These are phyloP conservation scores for Naja naja DNA, from an alignment of 2,113 vertebrate genomes.

Conservation along the genomic window DNA sequence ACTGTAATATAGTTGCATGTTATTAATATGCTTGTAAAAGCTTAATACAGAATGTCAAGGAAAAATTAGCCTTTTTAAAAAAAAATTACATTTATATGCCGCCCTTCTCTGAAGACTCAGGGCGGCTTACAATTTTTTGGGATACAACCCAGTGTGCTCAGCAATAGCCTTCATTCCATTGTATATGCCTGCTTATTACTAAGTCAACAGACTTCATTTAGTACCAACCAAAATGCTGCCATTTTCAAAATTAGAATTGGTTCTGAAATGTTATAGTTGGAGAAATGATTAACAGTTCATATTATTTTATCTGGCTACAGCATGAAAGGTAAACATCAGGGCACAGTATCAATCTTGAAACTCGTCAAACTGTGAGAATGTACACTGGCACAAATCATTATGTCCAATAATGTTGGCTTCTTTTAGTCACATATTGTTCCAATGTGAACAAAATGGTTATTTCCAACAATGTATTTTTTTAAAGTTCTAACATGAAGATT, in stretches of 20 bases:
- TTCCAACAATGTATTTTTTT: background rate
- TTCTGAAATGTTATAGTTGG: slow-evolving; percentile 19
- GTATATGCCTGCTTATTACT: too few relatives aligned
- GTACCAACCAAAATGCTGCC: slow-evolving; percentile 12
- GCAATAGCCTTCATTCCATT: too few relatives aligned
- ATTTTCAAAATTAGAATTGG: slow-evolving; percentile 30
- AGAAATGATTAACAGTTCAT: slow-evolving; percentile 15
- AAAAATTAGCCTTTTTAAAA: slow-evolving; percentile 6
- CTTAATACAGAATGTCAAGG: slow-evolving; percentile 7
- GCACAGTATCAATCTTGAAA: slow-evolving; percentile 3
- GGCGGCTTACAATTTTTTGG: too few relatives aligned
- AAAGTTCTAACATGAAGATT: background rate
- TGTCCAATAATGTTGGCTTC: background rate
- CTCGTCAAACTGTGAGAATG: slow-evolving; percentile 9
- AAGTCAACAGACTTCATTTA: slow-evolving; percentile 22
- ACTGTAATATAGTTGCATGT: background rate
- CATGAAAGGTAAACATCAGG: slow-evolving; percentile 26
- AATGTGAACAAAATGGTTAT: background rate
- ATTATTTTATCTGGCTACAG: slow-evolving; percentile 17
- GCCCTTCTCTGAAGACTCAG: too few relatives aligned
- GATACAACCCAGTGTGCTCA: too few relatives aligned
- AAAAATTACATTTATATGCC: too few relatives aligned
- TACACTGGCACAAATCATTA: slow-evolving; percentile 7
- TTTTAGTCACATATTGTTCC: background rate
- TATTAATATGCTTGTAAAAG: background rate